Conservation (phyloP, 2,113 vertebrate genomes). For the Chauna torquata region DNA sequence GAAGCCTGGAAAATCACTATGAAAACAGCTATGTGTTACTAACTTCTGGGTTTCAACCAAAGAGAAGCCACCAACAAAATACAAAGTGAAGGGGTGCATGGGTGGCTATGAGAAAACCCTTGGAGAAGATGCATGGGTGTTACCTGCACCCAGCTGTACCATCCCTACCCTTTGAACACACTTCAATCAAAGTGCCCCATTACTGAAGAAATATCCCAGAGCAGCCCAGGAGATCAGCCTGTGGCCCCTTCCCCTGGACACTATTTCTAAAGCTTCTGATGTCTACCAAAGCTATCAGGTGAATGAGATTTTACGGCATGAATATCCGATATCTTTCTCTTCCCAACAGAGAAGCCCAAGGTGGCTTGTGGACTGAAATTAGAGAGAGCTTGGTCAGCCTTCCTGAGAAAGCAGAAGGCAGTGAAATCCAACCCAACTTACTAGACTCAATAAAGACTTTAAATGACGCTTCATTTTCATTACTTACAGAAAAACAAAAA, state of each 20-base stretch:
- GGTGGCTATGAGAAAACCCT: background rate
- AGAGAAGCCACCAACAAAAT: background rate
- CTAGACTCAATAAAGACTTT: background rate
- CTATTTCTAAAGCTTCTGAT: background rate
- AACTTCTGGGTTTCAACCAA: background rate
- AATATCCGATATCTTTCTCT: background rate
- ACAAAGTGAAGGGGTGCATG: background rate
- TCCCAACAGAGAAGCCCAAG: background rate
- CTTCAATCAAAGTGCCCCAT: background rate
- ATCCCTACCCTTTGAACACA: accelerated
- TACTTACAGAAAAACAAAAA: background rate
- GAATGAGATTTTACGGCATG: background rate
- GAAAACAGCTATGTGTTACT: background rate
- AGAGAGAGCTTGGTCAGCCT: background rate
- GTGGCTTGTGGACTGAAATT: background rate
- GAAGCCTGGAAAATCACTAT: background rate
- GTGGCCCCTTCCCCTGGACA: background rate
- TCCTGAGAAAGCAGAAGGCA: background rate
- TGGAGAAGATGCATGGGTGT: background rate
- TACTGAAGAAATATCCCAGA: background rate
- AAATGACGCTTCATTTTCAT: slow-evolving; percentile 5
- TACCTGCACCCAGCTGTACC: background rate
- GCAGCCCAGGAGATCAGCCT: background rate
- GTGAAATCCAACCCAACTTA: background rate
- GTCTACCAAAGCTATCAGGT: background rate